Evolutionary conservation across 2,797 vertebrate genomes (phyloP), one percentile per base, ranked within the genome.

Genomic region (Notoglanidium macrostoma): DNA sequence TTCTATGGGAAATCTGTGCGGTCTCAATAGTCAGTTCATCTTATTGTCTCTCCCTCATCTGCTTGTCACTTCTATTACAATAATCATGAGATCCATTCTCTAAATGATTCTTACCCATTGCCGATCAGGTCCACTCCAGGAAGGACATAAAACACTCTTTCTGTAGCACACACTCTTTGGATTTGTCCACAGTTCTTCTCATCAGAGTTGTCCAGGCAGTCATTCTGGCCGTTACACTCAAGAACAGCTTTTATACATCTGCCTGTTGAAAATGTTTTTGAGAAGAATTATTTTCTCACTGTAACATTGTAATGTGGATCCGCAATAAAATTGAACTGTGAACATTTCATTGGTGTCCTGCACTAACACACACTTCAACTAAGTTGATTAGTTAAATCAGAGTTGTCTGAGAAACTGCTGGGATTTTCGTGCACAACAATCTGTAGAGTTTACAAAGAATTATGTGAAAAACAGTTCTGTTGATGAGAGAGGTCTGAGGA

Each of bases 171-270:
- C 1, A 97, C 95, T 0, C 17, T 0, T 26, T 89, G 96, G 21
- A 86, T 91, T 3, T 78, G 83, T 0, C 15, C 89, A 70, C 98
- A 99, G 84, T 95, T 83, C 76, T 89, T 96, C 95, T 99, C 98
- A 32, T 99, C 98, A 0, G 97, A 97, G 90, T 96, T 97, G 89
- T 99, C 98, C 6, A 95, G 96, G 61, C 98, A 99, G 93, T 99
- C 98, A 35, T 98, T 97, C 94, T 99, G 97, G 46, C 91, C 94
- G 92, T 99, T 99, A 88, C 98, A 98, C 57, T 94, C 92, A 68
- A 98, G 90, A 0, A 92, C 94, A 0, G 90, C 90, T 87, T 95
- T 92, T 91, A 99, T 96, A 91, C 97, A 99, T 86, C 97, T 97
- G 32, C 97, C 98, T 99, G 93, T 51, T 86, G 35, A 80, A 51